Evolutionary conservation across 2,113 vertebrate species (phyloP).

Genomic region (Alces alces): DNA sequence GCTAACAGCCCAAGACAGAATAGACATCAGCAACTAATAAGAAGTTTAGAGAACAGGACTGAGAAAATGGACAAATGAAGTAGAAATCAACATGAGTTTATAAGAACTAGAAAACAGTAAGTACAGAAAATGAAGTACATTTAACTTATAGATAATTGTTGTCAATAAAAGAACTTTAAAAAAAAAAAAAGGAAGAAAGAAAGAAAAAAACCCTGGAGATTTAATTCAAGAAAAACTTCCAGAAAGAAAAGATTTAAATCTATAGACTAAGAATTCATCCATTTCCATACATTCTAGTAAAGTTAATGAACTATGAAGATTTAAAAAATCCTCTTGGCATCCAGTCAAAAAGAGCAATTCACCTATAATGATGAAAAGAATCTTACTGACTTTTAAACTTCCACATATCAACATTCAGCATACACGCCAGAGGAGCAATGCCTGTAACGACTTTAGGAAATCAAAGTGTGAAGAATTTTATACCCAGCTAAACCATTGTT

Average conservation of each 20-base stretch:
- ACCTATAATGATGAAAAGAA: background rate
- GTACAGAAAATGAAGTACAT: background rate
- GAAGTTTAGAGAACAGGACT: background rate
- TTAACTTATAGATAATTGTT: background rate
- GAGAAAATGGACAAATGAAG: background rate
- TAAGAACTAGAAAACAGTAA: conserved; percentile 5
- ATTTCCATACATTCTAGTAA: background rate
- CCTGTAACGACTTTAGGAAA: background rate
- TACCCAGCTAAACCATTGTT: conserved; percentile 45
- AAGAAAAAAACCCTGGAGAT: background rate
- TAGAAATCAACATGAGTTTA: background rate
- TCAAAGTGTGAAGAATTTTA: background rate
- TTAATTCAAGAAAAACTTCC: background rate
- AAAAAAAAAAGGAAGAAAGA: background rate
- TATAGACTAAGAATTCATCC: background rate
- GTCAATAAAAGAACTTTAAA: background rate
- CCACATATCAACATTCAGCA: background rate
- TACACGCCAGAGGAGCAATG: background rate
- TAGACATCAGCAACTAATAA: background rate
- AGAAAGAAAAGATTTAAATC: conserved; percentile 27
- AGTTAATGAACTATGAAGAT: background rate
- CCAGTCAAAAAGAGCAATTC: background rate
- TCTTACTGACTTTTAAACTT: background rate
- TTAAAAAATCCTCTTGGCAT: background rate
- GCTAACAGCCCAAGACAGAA: background rate